Conservation (phyloP, 2,113 vertebrate genomes). For the Phaethon lepturus region DNA sequence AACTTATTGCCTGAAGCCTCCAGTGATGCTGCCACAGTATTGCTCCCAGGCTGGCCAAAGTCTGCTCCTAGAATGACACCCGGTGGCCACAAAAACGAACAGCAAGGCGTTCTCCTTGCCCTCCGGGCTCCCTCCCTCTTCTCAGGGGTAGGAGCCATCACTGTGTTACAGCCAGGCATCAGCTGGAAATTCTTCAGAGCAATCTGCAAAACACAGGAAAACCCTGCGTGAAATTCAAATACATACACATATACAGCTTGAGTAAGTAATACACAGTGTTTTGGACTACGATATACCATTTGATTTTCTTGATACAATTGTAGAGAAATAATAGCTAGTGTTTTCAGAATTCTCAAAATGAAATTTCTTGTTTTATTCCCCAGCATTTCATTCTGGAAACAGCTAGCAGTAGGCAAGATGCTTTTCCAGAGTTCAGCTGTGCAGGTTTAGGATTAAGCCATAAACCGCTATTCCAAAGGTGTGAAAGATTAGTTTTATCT, state of each 20-base stretch:
- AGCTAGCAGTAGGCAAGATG: not conserved
- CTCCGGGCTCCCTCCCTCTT: not conserved
- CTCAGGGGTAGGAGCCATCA: not conserved
- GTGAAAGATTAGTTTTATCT: not conserved
- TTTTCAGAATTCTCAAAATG: not conserved
- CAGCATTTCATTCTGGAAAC: not conserved
- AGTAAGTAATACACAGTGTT: not conserved
- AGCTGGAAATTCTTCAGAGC: not conserved
- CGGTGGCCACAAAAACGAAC: conserved; percentile 64
- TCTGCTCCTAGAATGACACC: conserved; percentile 73
- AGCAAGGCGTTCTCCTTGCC: conserved; percentile 11
- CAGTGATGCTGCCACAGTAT: not conserved
- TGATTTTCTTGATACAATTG: too few species aligned
- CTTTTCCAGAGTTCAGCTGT: not conserved
- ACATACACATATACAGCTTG: not conserved
- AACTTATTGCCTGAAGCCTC: not conserved
- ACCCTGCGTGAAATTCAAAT: not conserved
- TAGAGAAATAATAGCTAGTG: not conserved
- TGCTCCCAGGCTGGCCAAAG: conserved; percentile 11
- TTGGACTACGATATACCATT: not conserved
- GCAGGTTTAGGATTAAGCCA: not conserved
- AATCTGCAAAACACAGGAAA: not conserved
- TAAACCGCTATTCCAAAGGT: not conserved
- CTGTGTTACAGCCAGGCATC: not conserved
- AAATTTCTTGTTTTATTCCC: not conserved